Percentiles rank a stretch among this genome's conserved stretches.
phyloP scores from a whole-genome alignment of 2,888 invertebrate genomes.

The Junonia oenone region DNA sequence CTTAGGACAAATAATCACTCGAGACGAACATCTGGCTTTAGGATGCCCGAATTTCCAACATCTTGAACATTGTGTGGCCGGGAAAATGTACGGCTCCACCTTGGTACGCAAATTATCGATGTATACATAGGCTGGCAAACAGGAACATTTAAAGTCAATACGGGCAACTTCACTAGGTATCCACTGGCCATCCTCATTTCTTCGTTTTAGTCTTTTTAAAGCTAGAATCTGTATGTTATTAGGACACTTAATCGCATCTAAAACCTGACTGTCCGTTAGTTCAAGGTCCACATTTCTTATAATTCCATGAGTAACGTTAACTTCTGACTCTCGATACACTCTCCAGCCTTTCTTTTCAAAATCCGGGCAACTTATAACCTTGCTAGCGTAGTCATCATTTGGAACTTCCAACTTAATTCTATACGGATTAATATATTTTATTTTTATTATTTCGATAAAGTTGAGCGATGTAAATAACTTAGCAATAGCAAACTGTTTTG shows the following conservation, averaged over 20 bases:
- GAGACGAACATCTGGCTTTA: background rate
- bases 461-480: conserved; percentile 4
- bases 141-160: conserved; percentile 1
- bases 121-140: background rate
- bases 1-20: background rate
- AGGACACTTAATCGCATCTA: conserved; percentile 1
- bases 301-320: conserved; percentile 8
- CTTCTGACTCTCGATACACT: conserved; percentile 1
- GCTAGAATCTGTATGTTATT: conserved; percentile 3
- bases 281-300: conserved; percentile 15
- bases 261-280: conserved; percentile 4
- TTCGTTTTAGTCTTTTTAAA: conserved; percentile 6
- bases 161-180: conserved; percentile 10
- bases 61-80: background rate
- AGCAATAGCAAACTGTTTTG: conserved; percentile 17
- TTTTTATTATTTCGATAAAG: conserved; percentile 1
- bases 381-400: background rate
- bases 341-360: conserved; percentile 10
- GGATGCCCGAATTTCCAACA: background rate
- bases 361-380: background rate
- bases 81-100: background rate
- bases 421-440: conserved; percentile 17
- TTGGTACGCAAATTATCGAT: background rate
- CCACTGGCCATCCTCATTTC: conserved; percentile 5
- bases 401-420: conserved; percentile 6